phyloP scores from a whole-genome alignment of 2,797 vertebrate genomes.

The Decapterus maruadsi region DNA sequence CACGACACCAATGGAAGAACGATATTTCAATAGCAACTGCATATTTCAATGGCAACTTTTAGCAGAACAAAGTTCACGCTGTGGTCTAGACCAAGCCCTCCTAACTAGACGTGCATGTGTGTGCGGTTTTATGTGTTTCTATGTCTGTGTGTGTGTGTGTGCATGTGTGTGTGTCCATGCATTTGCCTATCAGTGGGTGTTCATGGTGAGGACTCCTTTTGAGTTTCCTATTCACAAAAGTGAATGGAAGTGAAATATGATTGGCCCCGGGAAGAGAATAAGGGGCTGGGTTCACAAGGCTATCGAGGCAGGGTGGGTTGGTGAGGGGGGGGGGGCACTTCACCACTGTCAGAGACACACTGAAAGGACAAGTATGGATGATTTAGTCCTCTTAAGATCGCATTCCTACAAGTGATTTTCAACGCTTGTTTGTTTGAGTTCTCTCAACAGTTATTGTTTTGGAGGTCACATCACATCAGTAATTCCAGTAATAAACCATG shows the following conservation, averaged over 20 bases:
- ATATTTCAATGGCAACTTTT: constrained; percentile 80
- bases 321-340: constrained; percentile 50
- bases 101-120: constrained; percentile 58
- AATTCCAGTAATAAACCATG: constrained; percentile 33
- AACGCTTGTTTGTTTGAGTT: constrained; percentile 35
- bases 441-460: constrained; percentile 14
- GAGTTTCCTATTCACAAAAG: constrained; percentile 73
- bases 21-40: constrained; percentile 82
- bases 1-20: constrained; percentile 79
- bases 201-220: constrained; percentile 58
- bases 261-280: constrained; percentile 77
- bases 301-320: constrained; percentile 48
- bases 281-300: constrained; percentile 80
- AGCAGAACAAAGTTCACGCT: constrained; percentile 80
- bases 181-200: constrained; percentile 63
- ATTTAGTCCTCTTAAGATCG: constrained; percentile 50
- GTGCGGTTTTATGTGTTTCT: constrained; percentile 36
- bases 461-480: constrained; percentile 29
- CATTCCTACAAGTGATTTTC: constrained; percentile 35
- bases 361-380: constrained; percentile 55
- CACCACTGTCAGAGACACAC: constrained; percentile 50
- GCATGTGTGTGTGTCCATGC: constrained; percentile 7
- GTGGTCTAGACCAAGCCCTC: constrained; percentile 71
- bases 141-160: constrained; percentile 1
- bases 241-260: constrained; percentile 84